Percentiles rank a stretch among this genome's conserved stretches.
Conservation (phyloP, 2,888 invertebrate species). For the Oxyscelio sp. region DNA sequence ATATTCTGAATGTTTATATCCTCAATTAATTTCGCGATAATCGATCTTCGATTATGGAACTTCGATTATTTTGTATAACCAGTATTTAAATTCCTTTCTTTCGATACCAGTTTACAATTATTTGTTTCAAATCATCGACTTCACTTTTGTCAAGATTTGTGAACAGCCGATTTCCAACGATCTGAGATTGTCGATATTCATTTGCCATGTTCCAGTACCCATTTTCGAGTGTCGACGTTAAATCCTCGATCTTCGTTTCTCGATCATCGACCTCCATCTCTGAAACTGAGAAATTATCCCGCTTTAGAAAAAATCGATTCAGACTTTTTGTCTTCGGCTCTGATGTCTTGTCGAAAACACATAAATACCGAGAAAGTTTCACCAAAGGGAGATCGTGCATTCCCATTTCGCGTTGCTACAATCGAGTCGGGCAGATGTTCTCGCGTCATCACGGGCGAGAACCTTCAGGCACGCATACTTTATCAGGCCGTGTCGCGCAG, state of each 20-base stretch:
- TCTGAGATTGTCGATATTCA: too few species aligned
- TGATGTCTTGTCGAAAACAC: not conserved
- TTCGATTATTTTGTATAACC: too few species aligned
- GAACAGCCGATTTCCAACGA: too few species aligned
- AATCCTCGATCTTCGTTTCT: not conserved
- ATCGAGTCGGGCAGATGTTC: slow-evolving; percentile 42
- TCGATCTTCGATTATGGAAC: too few species aligned
- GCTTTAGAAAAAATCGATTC: not conserved
- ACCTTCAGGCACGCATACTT: slow-evolving; percentile 23
- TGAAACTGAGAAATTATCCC: not conserved
- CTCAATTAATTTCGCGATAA: too few species aligned
- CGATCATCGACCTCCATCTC: not conserved
- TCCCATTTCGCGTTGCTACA: slow-evolving; percentile 31
- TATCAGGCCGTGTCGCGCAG: slow-evolving; percentile 75
- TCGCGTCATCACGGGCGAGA: slow-evolving; percentile 9
- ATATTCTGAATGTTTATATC: too few species aligned
- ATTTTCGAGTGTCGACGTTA: not conserved
- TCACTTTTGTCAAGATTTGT: too few species aligned
- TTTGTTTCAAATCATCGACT: too few species aligned
- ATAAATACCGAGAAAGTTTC: slow-evolving; percentile 38
- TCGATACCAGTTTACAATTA: too few species aligned
- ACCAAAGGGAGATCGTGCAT: slow-evolving; percentile 9
- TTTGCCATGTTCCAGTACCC: too few species aligned
- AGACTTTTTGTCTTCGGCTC: not conserved
- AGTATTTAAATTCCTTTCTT: too few species aligned